These are phyloP conservation scores for Geotrypetes seraphini DNA, from an alignment of 2,797 vertebrate genomes.

Conservation along the genomic window DNA sequence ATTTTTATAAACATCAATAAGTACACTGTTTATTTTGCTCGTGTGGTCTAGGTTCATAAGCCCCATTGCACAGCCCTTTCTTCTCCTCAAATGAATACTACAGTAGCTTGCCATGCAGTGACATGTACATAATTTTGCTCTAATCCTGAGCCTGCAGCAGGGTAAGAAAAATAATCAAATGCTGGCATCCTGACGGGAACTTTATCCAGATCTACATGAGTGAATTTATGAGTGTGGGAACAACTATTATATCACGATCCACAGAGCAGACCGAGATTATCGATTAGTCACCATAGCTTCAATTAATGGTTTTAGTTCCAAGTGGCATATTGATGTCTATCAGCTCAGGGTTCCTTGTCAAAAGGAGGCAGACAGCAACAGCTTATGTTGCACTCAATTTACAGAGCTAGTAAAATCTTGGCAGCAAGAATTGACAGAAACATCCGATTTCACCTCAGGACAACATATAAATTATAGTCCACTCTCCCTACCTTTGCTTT, in stretches of 20 bases:
- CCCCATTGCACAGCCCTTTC: no score
- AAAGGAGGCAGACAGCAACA: slow-evolving; percentile 16
- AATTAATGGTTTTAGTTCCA: slow-evolving; percentile 39
- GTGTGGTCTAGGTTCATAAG: no score
- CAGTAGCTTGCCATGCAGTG: no score
- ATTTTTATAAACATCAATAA: no score
- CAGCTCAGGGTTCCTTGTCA: slow-evolving; percentile 31
- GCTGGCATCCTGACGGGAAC: slow-evolving; percentile 20
- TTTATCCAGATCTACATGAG: slow-evolving; percentile 25
- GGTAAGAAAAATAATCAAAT: slow-evolving; percentile 19
- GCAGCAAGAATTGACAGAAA: slow-evolving; percentile 41
- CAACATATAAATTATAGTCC: slow-evolving; percentile 33
- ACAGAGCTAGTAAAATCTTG: slow-evolving; percentile 39
- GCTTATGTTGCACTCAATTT: slow-evolving; percentile 36
- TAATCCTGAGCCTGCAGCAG: slow-evolving; percentile 1
- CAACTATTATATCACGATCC: slow-evolving; percentile 15
- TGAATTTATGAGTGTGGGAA: slow-evolving; percentile 11
- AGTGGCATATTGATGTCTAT: slow-evolving; percentile 33
- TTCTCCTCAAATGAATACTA: no score
- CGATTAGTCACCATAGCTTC: slow-evolving; percentile 27
- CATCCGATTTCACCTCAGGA: slow-evolving; percentile 35
- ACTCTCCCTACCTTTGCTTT: slow-evolving; percentile 14
- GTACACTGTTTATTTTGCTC: no score
- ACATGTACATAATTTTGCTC: no score
- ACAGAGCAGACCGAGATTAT: slow-evolving; percentile 9